Evolutionary conservation across 2,888 invertebrate genomes (phyloP).

Genomic region (Eupithecia vulgata): DNA sequence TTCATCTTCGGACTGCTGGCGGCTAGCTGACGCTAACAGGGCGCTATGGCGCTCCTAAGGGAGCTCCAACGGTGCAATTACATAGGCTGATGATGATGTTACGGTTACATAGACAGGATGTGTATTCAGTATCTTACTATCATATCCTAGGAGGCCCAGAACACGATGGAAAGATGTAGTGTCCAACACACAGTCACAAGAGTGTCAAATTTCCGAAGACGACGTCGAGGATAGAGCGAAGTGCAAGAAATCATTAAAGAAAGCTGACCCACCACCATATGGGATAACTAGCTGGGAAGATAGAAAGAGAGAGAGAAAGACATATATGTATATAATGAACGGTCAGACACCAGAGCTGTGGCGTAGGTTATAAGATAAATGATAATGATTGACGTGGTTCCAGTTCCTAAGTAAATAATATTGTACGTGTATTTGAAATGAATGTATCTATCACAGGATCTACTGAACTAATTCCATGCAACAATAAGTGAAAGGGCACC

Average conservation of each 20-base stretch:
- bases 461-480: constrained; percentile 49
- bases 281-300: too few relatives aligned
- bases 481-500: constrained; percentile 60
- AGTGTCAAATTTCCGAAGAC: too few relatives aligned
- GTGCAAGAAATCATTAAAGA: too few relatives aligned
- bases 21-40: neutral
- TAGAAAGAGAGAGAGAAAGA: too few relatives aligned
- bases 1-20: neutral
- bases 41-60: neutral
- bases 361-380: neutral
- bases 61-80: neutral
- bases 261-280: too few relatives aligned
- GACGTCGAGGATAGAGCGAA: too few relatives aligned
- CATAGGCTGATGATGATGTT: neutral
- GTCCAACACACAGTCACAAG: too few relatives aligned
- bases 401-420: neutral
- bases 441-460: constrained; percentile 40
- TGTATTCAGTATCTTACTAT: too few relatives aligned
- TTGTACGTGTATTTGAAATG: neutral
- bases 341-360: neutral
- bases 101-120: too few relatives aligned
- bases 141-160: too few relatives aligned
- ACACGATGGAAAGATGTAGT: too few relatives aligned
- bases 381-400: neutral
- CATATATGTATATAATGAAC: neutral